Evolutionary conservation across 2,113 vertebrate genomes (phyloP), one percentile per base, ranked within the genome.

Genomic region (Ceyx margarethae): DNA sequence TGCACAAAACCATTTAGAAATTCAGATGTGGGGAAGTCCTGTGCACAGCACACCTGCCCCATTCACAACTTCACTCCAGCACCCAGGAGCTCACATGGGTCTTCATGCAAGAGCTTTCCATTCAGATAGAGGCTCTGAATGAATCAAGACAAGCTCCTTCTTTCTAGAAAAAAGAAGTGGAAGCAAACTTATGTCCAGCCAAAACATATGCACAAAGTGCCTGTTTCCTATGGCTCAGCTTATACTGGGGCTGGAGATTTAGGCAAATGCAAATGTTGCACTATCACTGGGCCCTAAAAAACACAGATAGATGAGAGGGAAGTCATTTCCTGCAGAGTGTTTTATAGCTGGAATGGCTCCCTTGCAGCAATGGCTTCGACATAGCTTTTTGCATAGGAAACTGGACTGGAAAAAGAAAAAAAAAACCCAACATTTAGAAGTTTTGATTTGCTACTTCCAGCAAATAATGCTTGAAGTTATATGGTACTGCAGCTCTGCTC

Each of bases 11-110:
- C 21, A 28, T 4, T 13, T 20, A 46, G 35, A 45, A 64, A n/a
- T 57, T 35, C 31, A 8, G 29, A 53, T 18, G 8, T 12, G 31
- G 29, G 42, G 46, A 29, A 42, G 46, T 13, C 25, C 23, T 13
- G 17, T 28, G 25, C 4, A 2, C 31, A 35, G 42, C 31, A 25
- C 2, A 1, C 29, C 42, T 57, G 9, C 29, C 12, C 3, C 2
- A 6, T 62, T 42, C 40, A 22, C 54, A n/a, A 1, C 25, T 31
- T 56, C 40, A 33, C 16, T 46, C 22, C 28, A 21, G 28, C 2
- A 1, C 33, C 37, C 23, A 42, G 6, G 33, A 73, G 40, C 31
- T n/a, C 16, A 3, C 4, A 8, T 1, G 1, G 2, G 0, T 28
- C 26, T n/a, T 15, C 0, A 2, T 61, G 48, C 21, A 53, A n/a